Evolutionary conservation across 1,140 invertebrate species (phyloP), one percentile per base, ranked within the genome.

Genomic region (Brachionus manjavacas): DNA sequence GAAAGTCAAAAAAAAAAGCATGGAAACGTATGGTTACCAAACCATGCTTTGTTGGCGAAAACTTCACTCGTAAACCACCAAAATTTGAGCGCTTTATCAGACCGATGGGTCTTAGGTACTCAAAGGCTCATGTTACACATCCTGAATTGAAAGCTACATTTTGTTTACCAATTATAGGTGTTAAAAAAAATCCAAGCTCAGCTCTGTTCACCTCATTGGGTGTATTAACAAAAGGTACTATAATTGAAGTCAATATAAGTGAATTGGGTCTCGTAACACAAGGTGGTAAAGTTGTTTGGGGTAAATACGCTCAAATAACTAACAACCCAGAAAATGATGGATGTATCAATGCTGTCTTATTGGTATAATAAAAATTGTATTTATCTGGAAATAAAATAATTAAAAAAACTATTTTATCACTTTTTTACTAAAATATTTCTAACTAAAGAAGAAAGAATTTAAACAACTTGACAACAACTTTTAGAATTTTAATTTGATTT

Each of bases 1-100:
- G 98, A 64, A 99, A 99, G 91, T 92, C 95, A 0, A 96, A 94
- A 88, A 91, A 88, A 70, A 99, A 99, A 91, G 95, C 94, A 0
- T 99, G 98, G 98, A 99, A 99, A 88, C 91, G 98, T 85, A 98
- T 99, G 96, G 96, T 99, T 0, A 99, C 97, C 0, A 99, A 99
- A 92, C 95, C 89, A 14, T 87, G 87, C 83, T 99, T 93, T 91
- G 98, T 99, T 25, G 97, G 97, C 0, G 97, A 99, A 88, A 95
- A 94, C 49, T 99, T 99, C 87, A 99, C 98, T 0, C 91, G 98
- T 68, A 99, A 99, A 91, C 98, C 98, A 76, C 97, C 97, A 0
- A 99, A 99, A 88, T 99, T 97, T 91, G 98, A 99, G 89, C 91
- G 98, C 85, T 99, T 99, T 88, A 99, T 99, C 84, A 90, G 98